These are phyloP conservation scores for Hypothenemus hampei DNA, from an alignment of 1,140 invertebrate genomes.

Conservation along the genomic window DNA sequence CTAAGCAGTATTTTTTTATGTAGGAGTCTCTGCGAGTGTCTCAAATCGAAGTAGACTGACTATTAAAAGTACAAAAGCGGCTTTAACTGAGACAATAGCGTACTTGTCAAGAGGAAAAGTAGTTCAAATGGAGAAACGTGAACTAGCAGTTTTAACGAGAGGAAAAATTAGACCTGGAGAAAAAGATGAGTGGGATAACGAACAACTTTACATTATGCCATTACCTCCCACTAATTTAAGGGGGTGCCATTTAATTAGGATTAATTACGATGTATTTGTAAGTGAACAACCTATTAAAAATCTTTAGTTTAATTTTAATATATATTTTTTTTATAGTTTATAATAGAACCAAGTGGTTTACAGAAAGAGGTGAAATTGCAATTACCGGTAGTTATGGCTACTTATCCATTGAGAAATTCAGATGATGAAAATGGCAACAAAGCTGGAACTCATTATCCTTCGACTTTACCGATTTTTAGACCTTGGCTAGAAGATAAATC, in stretches of 20 bases:
- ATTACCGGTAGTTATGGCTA: slow-evolving; percentile 86
- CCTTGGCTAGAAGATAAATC: slow-evolving; percentile 80
- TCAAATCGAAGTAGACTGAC: slow-evolving; percentile 77
- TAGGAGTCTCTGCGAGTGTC: slow-evolving; percentile 67
- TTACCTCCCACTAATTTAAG: slow-evolving; percentile 92
- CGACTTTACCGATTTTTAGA: slow-evolving; percentile 85
- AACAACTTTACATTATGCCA: slow-evolving; percentile 89
- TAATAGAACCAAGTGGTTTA: slow-evolving; percentile 83
- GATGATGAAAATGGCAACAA: slow-evolving; percentile 61
- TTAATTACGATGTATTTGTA: slow-evolving; percentile 93
- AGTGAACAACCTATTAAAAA: slow-evolving; percentile 48
- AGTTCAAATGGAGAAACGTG: slow-evolving; percentile 79
- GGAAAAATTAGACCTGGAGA: slow-evolving; percentile 80
- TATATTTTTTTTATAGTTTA: slow-evolving; percentile 59
- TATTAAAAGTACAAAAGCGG: slow-evolving; percentile 68
- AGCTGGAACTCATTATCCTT: slow-evolving; percentile 81
- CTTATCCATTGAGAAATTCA: slow-evolving; percentile 74
- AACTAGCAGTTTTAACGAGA: slow-evolving; percentile 72
- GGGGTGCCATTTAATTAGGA: slow-evolving; percentile 90
- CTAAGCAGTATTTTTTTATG: no score
- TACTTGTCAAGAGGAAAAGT: slow-evolving; percentile 83
- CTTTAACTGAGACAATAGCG: slow-evolving; percentile 84
- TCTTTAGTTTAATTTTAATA: neutral
- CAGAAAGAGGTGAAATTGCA: slow-evolving; percentile 91
- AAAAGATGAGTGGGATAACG: slow-evolving; percentile 82